Evolutionary conservation across 2,888 invertebrate genomes (phyloP).

Genomic region (Strigamia transsilvanica): DNA sequence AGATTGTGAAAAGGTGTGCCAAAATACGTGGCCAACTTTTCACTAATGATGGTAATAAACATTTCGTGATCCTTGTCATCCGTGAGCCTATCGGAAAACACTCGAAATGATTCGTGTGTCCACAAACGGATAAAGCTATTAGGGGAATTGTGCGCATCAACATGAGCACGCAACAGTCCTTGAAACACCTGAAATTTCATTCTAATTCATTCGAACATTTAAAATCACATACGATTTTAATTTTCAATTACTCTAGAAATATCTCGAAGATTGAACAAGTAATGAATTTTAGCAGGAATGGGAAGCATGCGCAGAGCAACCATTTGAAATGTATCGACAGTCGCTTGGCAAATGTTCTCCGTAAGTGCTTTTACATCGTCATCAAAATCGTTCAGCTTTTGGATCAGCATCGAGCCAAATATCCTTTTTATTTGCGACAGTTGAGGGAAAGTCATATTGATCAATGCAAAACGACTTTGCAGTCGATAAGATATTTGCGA

Average conservation of each 20-base stretch:
- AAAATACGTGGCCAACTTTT: conserved; percentile 79
- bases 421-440: conserved; percentile 80
- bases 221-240: conserved; percentile 49
- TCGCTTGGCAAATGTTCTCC: conserved; percentile 75
- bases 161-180: conserved; percentile 80
- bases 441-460: conserved; percentile 83
- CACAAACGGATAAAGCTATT: conserved; percentile 78
- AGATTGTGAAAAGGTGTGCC: conserved; percentile 81
- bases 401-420: conserved; percentile 83
- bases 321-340: conserved; percentile 79
- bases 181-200: conserved; percentile 69
- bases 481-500: conserved; percentile 80
- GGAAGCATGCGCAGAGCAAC: conserved; percentile 80
- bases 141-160: conserved; percentile 79
- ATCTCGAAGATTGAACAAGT: conserved; percentile 86
- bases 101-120: conserved; percentile 85
- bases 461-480: conserved; percentile 77
- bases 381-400: conserved; percentile 79
- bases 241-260: conserved; percentile 75
- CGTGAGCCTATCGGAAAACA: conserved; percentile 83
- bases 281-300: conserved; percentile 88
- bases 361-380: conserved; percentile 79
- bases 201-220: no score
- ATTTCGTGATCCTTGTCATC: conserved; percentile 81
- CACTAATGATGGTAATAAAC: conserved; percentile 76